These are phyloP conservation scores for Dendrocopos noguchii DNA, from an alignment of 2,113 vertebrate species.

Conservation along the genomic window DNA sequence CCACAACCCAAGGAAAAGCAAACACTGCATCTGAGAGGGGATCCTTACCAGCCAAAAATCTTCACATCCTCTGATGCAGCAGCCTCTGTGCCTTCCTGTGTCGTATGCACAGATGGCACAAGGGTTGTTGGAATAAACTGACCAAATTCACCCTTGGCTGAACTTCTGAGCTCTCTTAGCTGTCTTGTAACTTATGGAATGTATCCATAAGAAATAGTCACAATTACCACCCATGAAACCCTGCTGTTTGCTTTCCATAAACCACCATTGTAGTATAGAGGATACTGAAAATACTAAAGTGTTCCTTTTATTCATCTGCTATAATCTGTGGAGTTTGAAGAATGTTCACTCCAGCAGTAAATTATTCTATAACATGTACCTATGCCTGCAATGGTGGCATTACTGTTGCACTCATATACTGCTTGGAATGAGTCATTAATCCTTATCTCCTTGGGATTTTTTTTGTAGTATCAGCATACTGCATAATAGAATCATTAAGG, in stretches of 20 bases:
- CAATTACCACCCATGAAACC: not conserved
- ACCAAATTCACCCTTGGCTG: not conserved
- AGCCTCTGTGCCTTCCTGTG: not conserved
- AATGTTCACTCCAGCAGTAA: not conserved
- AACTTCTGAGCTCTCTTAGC: not conserved
- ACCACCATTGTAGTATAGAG: rapidly evolving
- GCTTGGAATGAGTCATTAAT: not conserved
- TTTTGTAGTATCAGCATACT: not conserved
- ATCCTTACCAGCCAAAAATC: not conserved
- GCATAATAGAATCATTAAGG: no score
- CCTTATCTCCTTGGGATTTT: not conserved
- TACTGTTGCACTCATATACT: not conserved
- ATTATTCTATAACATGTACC: not conserved
- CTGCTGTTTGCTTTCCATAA: not conserved
- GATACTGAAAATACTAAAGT: not conserved
- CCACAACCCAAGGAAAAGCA: not conserved
- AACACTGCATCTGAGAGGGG: rapidly evolving
- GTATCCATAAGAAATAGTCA: not conserved
- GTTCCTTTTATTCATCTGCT: not conserved
- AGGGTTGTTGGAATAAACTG: not conserved
- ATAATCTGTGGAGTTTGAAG: not conserved
- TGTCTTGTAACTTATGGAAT: not conserved
- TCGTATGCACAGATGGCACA: not conserved
- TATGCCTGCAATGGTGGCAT: not conserved
- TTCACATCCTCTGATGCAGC: not conserved